phyloP scores from a whole-genome alignment of 2,113 vertebrate species.

The Centropus unirufus region DNA sequence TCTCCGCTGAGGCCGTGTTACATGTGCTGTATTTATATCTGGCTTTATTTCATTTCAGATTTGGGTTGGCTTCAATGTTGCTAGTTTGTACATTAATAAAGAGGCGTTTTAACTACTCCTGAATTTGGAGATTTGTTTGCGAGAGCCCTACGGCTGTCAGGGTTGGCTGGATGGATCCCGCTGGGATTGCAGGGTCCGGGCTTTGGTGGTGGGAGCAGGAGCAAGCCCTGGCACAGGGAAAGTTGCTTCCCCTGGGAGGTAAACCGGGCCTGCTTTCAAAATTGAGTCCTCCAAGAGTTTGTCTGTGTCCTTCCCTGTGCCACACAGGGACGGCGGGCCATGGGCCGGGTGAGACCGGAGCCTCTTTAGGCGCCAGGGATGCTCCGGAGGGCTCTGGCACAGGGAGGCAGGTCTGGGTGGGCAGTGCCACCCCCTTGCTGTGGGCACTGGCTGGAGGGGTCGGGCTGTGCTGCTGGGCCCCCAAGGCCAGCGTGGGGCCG shows the following conservation, averaged over 20 bases:
- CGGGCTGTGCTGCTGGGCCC: not conserved
- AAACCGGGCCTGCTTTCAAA: not conserved
- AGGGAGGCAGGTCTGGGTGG: rapidly evolving
- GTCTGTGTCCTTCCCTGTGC: rapidly evolving
- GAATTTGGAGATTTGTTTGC: not conserved
- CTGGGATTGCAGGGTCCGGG: not conserved
- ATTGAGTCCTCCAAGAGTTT: rapidly evolving
- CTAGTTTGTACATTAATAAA: constrained; percentile 76
- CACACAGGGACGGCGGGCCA: not conserved
- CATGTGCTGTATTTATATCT: constrained; percentile 31
- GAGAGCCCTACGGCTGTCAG: not conserved
- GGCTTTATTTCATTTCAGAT: constrained; percentile 24
- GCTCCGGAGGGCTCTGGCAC: rapidly evolving
- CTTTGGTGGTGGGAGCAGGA: not conserved
- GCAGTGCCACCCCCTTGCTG: rapidly evolving
- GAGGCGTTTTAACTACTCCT: constrained; percentile 47
- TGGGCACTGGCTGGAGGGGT: rapidly evolving
- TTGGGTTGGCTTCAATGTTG: constrained; percentile 41
- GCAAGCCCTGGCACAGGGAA: not conserved
- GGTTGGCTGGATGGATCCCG: not conserved
- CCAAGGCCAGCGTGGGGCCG: not conserved
- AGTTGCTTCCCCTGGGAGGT: not conserved
- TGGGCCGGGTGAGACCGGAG: not conserved
- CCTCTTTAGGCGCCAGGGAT: not conserved
- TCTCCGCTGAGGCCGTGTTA: not conserved